These are phyloP conservation scores for Pseudonaja textilis DNA, from an alignment of 2,113 vertebrate species.

Conservation along the genomic window DNA sequence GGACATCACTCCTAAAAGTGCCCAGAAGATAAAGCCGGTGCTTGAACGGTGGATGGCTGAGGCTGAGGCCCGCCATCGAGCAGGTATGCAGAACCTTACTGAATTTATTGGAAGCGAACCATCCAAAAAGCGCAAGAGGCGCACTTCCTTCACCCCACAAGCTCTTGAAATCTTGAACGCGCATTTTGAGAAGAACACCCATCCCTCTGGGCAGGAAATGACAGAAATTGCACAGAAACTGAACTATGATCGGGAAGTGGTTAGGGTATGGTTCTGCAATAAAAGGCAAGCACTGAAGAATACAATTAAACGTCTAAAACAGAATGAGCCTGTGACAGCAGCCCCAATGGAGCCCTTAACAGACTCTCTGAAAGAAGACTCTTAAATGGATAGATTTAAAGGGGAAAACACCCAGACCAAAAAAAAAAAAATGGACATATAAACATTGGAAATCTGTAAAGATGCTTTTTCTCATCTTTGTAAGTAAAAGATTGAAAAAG, in stretches of 20 bases:
- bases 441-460: slow-evolving; percentile 63
- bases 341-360: slow-evolving; percentile 88
- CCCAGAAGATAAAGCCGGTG: slow-evolving; percentile 99
- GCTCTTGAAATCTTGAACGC: slow-evolving; percentile 99
- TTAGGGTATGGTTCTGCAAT: slow-evolving; percentile 99
- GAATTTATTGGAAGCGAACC: slow-evolving; percentile 99
- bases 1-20: slow-evolving; percentile 99
- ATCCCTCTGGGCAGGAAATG: slow-evolving; percentile 99
- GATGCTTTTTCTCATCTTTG: slow-evolving; percentile 64
- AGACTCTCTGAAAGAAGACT: slow-evolving; percentile 91
- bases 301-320: slow-evolving; percentile 99
- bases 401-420: slow-evolving; percentile 33
- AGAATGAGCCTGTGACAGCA: slow-evolving; percentile 81
- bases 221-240: slow-evolving; percentile 99
- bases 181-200: slow-evolving; percentile 99
- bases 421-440: slow-evolving; percentile 37
- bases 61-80: slow-evolving; percentile 99
- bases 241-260: slow-evolving; percentile 99
- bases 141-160: slow-evolving; percentile 99
- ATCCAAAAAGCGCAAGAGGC: slow-evolving; percentile 99
- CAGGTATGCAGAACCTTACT: slow-evolving; percentile 99
- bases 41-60: slow-evolving; percentile 99
- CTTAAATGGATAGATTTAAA: slow-evolving; percentile 69
- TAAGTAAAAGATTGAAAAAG: slow-evolving; percentile 78
- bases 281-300: slow-evolving; percentile 99